These are phyloP conservation scores for Diaperis boleti DNA, from an alignment of 2,888 invertebrate species.

Conservation along the genomic window DNA sequence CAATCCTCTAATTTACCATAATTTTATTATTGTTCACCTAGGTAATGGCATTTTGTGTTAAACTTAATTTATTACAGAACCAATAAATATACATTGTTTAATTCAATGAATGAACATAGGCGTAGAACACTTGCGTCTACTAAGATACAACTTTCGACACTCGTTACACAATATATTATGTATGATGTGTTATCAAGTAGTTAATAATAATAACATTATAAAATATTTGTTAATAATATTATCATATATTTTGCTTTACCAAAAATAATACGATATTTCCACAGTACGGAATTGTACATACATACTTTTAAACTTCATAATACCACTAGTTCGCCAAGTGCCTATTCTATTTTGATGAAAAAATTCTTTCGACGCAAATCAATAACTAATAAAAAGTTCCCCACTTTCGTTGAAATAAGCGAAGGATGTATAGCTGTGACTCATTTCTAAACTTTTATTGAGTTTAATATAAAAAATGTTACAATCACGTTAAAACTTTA, in stretches of 20 bases:
- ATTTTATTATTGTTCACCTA: no score
- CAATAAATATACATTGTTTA: no score
- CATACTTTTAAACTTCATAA: slow-evolving; percentile 15
- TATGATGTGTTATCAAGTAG: no score
- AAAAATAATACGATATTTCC: not conserved
- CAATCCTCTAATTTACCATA: no score
- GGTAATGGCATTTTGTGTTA: no score
- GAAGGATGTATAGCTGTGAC: slow-evolving; percentile 1
- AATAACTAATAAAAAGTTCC: slow-evolving; percentile 28
- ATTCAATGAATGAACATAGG: no score
- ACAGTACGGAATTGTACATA: not conserved
- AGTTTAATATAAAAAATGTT: no score
- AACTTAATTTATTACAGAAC: no score
- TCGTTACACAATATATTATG: not conserved
- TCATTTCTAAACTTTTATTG: not conserved
- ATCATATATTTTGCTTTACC: not conserved
- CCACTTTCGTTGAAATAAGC: not conserved
- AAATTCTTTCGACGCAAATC: slow-evolving; percentile 8
- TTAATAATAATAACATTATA: no score
- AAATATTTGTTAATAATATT: not conserved
- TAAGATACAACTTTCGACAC: not conserved
- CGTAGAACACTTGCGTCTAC: not conserved
- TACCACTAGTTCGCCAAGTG: slow-evolving; percentile 25
- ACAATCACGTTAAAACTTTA: no score
- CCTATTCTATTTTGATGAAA: slow-evolving; percentile 1